Percentiles rank a stretch among this genome's conserved stretches.
Conservation (phyloP, 2,113 vertebrate species). For the Felis catus region DNA sequence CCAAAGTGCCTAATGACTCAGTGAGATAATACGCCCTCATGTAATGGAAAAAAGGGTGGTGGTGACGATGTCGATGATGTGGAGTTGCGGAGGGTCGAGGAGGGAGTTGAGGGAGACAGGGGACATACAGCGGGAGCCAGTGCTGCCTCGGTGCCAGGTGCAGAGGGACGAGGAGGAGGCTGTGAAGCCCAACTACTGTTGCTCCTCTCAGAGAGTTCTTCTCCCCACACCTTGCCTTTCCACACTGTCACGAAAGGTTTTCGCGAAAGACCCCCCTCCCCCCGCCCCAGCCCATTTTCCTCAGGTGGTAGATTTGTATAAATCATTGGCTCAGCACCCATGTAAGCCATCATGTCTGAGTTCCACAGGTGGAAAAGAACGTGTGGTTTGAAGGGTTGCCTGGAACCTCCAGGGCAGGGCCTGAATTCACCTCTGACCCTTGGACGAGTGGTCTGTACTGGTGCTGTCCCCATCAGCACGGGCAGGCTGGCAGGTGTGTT, state of each 20-base stretch:
- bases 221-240: neutral
- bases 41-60: neutral
- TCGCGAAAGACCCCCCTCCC: neutral
- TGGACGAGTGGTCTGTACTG: neutral
- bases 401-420: neutral
- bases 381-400: neutral
- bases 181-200: neutral
- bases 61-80: neutral
- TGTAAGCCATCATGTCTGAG: neutral
- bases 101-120: neutral
- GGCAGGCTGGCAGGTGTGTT: neutral
- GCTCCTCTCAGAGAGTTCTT: neutral
- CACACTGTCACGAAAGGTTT: neutral
- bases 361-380: neutral
- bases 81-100: neutral
- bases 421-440: neutral
- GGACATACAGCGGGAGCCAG: neutral
- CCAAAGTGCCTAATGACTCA: neutral
- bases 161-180: neutral
- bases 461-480: fast-evolving
- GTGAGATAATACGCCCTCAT: neutral
- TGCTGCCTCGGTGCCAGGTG: fast-evolving
- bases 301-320: neutral
- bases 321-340: neutral
- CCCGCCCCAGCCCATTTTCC: neutral